A percentile compares a stretch with the other conserved stretches of the same genome.
Conservation (phyloP, 2,888 invertebrate genomes). For the Lasius fuliginosus region DNA sequence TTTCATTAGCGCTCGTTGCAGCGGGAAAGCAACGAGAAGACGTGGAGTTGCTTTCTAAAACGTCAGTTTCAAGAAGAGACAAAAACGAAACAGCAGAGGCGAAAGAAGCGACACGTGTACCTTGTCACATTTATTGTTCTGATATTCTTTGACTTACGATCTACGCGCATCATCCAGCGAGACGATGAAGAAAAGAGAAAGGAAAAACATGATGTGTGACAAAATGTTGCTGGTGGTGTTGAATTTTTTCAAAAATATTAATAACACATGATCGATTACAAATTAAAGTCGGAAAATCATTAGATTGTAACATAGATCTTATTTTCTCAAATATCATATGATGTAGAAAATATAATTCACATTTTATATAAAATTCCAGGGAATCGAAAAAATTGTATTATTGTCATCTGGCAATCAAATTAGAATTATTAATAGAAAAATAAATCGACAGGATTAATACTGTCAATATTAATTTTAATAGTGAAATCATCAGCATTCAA, state of each 20-base stretch:
- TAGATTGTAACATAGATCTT: neutral
- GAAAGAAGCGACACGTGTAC: constrained; percentile 43
- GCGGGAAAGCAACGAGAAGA: constrained; percentile 43
- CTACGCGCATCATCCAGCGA: neutral
- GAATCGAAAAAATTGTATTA: neutral
- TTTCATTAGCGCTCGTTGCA: constrained; percentile 61
- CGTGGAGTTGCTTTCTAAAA: constrained; percentile 56
- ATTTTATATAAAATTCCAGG: neutral
- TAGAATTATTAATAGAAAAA: neutral
- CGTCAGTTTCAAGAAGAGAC: constrained; percentile 46
- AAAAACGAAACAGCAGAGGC: constrained; percentile 34
- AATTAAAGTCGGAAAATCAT: constrained; percentile 14
- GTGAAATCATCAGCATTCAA: constrained; percentile 24
- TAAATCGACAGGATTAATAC: neutral
- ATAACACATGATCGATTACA: neutral
- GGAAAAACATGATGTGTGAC: neutral
- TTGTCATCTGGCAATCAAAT: neutral
- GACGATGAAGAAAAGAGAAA: constrained; percentile 30
- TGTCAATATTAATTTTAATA: constrained; percentile 16
- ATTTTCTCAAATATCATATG: neutral
- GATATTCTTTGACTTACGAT: constrained; percentile 27
- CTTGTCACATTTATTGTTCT: constrained; percentile 45
- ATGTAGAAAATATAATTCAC: neutral
- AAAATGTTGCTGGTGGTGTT: neutral
- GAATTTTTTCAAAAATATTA: constrained; percentile 29